A percentile compares a stretch with the other conserved stretches of the same genome.
Evolutionary conservation across 2,113 vertebrate genomes (phyloP).

Genomic region (Rhabdomys dilectus): DNA sequence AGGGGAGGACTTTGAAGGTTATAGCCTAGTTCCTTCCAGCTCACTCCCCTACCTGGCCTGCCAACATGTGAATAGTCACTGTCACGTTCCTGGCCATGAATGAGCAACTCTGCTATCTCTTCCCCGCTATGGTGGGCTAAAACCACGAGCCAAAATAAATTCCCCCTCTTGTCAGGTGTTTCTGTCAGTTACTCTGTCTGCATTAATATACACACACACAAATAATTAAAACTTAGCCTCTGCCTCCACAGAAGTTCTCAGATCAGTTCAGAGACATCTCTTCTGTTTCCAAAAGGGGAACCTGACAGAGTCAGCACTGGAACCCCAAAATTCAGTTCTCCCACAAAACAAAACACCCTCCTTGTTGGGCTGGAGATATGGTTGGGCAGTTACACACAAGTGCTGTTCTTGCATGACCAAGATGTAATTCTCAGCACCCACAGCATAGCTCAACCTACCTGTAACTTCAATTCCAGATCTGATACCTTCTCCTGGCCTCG

Average conservation of each 20-base stretch:
- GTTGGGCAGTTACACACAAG: not conserved
- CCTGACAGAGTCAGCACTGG: not conserved
- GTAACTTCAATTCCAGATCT: not conserved
- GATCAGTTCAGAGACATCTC: not conserved
- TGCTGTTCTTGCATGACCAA: not conserved
- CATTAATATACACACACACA: not conserved
- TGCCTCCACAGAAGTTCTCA: not conserved
- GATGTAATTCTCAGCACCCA: not conserved
- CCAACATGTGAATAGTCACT: not conserved
- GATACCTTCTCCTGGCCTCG: not conserved
- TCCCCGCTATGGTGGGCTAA: not conserved
- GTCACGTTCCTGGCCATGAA: not conserved
- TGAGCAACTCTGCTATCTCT: not conserved
- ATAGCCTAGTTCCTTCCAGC: not conserved
- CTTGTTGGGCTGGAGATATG: not conserved
- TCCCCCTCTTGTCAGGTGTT: not conserved
- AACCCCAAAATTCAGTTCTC: not conserved
- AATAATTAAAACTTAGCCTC: not conserved
- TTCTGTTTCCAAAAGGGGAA: not conserved
- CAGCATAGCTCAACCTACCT: not conserved
- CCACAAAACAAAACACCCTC: not conserved
- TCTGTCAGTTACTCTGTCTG: not conserved
- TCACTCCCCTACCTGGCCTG: not conserved
- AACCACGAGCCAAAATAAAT: not conserved
- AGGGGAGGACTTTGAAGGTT: not conserved